These are phyloP conservation scores for Wiebesia pumilae DNA, from an alignment of 1,140 invertebrate species.

Conservation along the genomic window DNA sequence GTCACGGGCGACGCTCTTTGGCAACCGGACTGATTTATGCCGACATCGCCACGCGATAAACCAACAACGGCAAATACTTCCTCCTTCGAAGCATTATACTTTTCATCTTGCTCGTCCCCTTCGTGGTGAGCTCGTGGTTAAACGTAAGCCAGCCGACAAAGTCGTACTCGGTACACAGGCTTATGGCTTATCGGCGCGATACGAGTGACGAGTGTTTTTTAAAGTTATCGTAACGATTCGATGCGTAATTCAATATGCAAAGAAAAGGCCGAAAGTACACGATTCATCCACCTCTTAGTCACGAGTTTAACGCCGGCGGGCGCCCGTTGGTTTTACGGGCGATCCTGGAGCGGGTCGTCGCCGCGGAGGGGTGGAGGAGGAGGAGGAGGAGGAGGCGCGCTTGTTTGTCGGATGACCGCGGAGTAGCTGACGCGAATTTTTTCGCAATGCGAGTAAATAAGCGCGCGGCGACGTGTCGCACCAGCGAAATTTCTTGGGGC, in stretches of 20 bases:
- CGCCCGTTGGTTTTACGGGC: not conserved
- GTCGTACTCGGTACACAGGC: not conserved
- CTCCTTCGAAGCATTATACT: too few relatives aligned
- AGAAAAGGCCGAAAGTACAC: conserved; percentile 3
- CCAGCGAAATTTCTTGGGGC: conserved; percentile 53
- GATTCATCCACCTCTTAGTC: not conserved
- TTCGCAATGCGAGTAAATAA: conserved; percentile 36
- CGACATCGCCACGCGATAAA: too few relatives aligned
- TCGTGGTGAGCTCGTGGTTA: too few relatives aligned
- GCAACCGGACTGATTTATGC: too few relatives aligned
- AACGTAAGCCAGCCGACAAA: too few relatives aligned
- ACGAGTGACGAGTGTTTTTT: conserved; percentile 11
- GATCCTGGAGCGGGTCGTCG: not conserved
- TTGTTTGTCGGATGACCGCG: not conserved
- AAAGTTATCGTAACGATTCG: conserved; percentile 2
- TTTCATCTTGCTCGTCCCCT: too few relatives aligned
- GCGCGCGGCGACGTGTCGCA: conserved; percentile 25
- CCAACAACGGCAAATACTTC: too few relatives aligned
- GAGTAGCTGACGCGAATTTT: conserved; percentile 22
- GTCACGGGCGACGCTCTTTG: too few relatives aligned
- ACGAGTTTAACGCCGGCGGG: not conserved
- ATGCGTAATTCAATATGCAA: conserved; percentile 21
- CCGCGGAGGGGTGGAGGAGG: not conserved
- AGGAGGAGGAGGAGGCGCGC: not conserved
- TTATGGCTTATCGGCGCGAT: not conserved